Evolutionary conservation across 2,113 vertebrate species (phyloP), one percentile per base, ranked within the genome.

Genomic region (Pangasianodon gigas): DNA sequence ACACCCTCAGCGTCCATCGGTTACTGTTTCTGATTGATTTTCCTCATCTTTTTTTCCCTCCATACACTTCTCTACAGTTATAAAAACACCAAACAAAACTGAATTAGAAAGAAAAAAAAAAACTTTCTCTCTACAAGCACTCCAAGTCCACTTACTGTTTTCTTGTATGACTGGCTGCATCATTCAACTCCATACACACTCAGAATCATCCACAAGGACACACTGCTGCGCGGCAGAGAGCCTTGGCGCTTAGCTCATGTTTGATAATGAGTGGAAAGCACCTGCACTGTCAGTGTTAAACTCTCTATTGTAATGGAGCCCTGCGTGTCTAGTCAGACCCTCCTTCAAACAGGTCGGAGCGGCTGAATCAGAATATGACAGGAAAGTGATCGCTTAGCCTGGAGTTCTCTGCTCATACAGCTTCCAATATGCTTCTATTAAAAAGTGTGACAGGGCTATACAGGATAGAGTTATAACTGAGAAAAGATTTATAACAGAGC

Each of bases 331-430:
- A 65, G 86, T 90, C 67, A 87, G 85, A 77, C 88, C 74, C 88
- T 88, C 56, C 88, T 86, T 90, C 37, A 91, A 91, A 91, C 91
- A 85, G 89, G 89, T 90, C 79, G 71, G 69, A 77, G 87, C 83
- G 75, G 87, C 75, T 56, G 74, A 87, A 54, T 80, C 54, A 71
- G 90, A 13, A 32, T 6, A 87, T 14, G 37, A n/a, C 41, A 62
- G 44, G 74, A 32, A 77, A 46, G 6, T 19, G 6, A 77, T 56
- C 7, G 14, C 77, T 74, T 26, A 79, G 21, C 24, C 44, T 6
- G 46, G 26, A 54, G 29, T 10, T 19, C 51, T 80, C 26, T 79
- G 21, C 29, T 79, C 46, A 48, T 26, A 48, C 44, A 26, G 75
- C 44, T 84, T 14, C 21, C 54, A 26, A 3, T 6, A 84, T 24